phyloP scores from a whole-genome alignment of 2,888 invertebrate genomes.

The Serripes groenlandicus region DNA sequence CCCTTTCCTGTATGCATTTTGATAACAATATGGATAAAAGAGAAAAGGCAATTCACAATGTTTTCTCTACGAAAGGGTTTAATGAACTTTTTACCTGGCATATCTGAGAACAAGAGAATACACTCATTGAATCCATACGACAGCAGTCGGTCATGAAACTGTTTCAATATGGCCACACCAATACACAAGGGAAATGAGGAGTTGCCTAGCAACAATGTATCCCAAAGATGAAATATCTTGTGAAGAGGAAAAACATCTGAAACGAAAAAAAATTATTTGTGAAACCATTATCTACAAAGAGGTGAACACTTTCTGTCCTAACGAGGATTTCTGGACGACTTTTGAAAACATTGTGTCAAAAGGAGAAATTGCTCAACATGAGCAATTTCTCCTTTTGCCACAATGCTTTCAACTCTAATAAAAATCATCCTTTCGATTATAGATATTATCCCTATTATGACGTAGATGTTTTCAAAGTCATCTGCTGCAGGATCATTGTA shows the following conservation, averaged over 20 bases:
- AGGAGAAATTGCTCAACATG: not conserved
- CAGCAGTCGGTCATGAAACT: conserved; percentile 90
- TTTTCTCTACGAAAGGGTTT: too few relatives aligned
- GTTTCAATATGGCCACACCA: conserved; percentile 96
- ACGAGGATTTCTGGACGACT: not conserved
- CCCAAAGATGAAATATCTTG: conserved; percentile 99
- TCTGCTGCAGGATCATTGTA: not conserved
- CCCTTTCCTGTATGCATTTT: too few relatives aligned
- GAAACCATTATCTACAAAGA: too few relatives aligned
- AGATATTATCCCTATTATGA: too few relatives aligned
- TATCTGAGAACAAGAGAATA: conserved; percentile 98
- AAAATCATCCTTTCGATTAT: too few relatives aligned
- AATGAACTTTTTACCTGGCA: conserved; percentile 90
- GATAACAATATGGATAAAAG: too few relatives aligned
- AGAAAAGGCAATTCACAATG: too few relatives aligned
- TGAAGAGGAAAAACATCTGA: conserved; percentile 99
- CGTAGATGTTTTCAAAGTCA: too few relatives aligned
- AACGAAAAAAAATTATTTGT: conserved; percentile 58
- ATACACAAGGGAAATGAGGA: conserved; percentile 97
- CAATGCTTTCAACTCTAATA: not conserved
- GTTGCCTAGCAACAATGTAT: conserved; percentile 96
- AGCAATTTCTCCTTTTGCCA: not conserved
- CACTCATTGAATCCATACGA: conserved; percentile 99
- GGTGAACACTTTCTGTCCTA: not conserved
- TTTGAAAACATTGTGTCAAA: not conserved